Evolutionary conservation across 2,797 vertebrate species (phyloP).

Genomic region (Anguilla anguilla): DNA sequence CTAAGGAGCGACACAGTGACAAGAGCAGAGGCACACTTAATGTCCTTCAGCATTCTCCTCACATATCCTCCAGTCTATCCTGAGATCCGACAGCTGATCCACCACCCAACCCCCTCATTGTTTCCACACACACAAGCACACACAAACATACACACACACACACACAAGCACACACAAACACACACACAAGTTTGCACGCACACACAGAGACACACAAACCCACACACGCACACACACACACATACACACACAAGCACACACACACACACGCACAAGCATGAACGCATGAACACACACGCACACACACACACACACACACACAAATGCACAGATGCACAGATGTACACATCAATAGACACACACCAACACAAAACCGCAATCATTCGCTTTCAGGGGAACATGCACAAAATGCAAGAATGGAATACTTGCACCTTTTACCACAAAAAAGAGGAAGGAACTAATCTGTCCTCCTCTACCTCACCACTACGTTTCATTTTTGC

Average conservation of each 20-base stretch:
- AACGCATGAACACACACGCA: slow-evolving; percentile 9
- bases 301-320: background rate
- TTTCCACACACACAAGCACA: background rate
- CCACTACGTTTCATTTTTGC: background rate
- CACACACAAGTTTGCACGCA: background rate
- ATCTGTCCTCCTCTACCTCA: background rate
- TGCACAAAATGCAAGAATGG: background rate
- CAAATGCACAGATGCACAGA: slow-evolving; percentile 22
- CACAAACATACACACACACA: too few species aligned
- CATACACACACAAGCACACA: slow-evolving; percentile 28
- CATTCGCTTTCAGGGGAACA: background rate
- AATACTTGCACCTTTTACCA: background rate
- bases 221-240: background rate
- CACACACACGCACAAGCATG: slow-evolving; percentile 19
- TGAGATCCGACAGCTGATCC: background rate
- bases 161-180: background rate
- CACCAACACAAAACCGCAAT: background rate
- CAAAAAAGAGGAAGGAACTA: background rate
- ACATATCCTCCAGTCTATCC: background rate
- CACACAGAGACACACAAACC: slow-evolving; percentile 21
- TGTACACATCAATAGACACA: slow-evolving; percentile 20
- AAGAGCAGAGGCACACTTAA: background rate
- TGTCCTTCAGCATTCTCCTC: background rate
- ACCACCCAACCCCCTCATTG: background rate
- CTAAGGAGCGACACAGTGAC: background rate